Conservation (phyloP, 2,888 invertebrate genomes). For the Mamestra brassicae region DNA sequence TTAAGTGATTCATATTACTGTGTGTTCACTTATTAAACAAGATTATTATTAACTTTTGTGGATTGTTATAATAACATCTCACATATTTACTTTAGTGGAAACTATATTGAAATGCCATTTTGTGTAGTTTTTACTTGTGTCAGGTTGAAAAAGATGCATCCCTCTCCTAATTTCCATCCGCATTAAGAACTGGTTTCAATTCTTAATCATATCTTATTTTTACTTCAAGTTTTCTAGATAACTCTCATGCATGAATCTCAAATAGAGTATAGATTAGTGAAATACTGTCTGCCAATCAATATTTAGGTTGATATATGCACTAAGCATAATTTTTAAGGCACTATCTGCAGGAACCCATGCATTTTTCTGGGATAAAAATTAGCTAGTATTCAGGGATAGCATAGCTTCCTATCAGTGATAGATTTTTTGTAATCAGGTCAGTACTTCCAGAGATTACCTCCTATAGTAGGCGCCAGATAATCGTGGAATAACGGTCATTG, state of each 20-base stretch:
- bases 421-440: neutral
- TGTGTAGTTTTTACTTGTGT: conserved; percentile 1
- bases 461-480: too few species aligned
- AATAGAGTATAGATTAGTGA: neutral
- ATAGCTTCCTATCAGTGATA: neutral
- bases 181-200: neutral
- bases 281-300: neutral
- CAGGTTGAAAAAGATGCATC: neutral
- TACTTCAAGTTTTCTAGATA: neutral
- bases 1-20: conserved; percentile 31
- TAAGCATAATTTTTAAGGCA: neutral
- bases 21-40: conserved; percentile 23
- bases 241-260: neutral
- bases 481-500: too few species aligned
- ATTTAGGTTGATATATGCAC: neutral
- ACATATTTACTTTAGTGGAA: conserved; percentile 1
- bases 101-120: conserved; percentile 13
- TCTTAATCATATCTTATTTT: conserved; percentile 1
- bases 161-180: neutral
- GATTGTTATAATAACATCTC: conserved; percentile 30
- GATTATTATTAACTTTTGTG: conserved; percentile 24
- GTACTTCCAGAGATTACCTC: neutral
- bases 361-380: neutral
- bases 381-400: neutral
- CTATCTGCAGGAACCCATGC: neutral